Evolutionary conservation across 2,113 vertebrate genomes (phyloP), one percentile per base, ranked within the genome.

Genomic region (Maccullochella peelii): DNA sequence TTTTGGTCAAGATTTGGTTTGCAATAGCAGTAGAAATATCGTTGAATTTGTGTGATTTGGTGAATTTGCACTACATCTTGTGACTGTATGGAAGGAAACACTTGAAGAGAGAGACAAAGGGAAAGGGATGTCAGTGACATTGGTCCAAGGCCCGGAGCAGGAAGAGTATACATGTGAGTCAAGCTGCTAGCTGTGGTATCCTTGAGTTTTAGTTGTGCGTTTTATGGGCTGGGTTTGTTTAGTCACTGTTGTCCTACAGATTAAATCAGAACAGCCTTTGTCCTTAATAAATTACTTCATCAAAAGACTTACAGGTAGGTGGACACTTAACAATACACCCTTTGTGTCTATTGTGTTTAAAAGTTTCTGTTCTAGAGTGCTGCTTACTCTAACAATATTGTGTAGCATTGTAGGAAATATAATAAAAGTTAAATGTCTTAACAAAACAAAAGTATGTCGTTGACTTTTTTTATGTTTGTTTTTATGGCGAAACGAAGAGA

Each of bases 151-250:
- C 12, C 16, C 44, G 16, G 65, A 44, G 16, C 40, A 20, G 21
- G 15, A 62, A 33, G 21, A n/a, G 23, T 52, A 1, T 16, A 52
- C 33, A 9, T 59, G 21, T 7, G 15, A 50, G 42, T 9, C 2
- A 18, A 49, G 15, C 9, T 30, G 18, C 42, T 9, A 42, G 33
- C 54, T 70, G 63, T 55, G 42, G 9, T 27, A 0, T 80, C 38
- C 65, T 33, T n/a, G 20, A 40, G 30, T 50, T 85, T 70, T 10
- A 71, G 23, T 16, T 83, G 81, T 87, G 52, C 21, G 4, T 70
- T 87, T 67, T 87, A n/a, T 80, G 86, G 81, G 67, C 61, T 68
- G 61, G 81, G 67, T 88, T 57, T 78, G 73, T 88, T 78, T 78
- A 36, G 55, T 78, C 38, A 76, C 38, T 12, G 70, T 54, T 58